phyloP scores from a whole-genome alignment of 2,797 vertebrate species.

The Acropternis orthonyx region DNA sequence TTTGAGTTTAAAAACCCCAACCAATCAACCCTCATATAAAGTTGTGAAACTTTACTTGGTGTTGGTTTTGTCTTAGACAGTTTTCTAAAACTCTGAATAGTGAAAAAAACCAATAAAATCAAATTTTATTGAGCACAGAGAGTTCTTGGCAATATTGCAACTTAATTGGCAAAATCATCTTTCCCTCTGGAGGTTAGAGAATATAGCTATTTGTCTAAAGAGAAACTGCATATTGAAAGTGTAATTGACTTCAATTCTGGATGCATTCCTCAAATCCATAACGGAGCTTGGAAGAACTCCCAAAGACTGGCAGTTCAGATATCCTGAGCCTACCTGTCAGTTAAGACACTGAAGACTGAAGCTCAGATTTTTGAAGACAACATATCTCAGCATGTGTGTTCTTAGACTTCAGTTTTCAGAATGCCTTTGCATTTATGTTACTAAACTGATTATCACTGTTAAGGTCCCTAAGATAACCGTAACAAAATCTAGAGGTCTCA shows the following conservation, averaged over 20 bases:
- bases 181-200: background rate
- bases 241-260: background rate
- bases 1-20: background rate
- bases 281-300: background rate
- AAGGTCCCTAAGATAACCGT: background rate
- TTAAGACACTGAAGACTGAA: background rate
- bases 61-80: background rate
- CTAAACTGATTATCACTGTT: background rate
- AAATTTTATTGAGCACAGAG: background rate
- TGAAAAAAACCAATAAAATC: background rate
- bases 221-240: background rate
- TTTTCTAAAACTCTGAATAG: background rate
- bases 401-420: background rate
- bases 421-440: background rate
- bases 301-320: background rate
- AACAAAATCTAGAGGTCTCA: background rate
- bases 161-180: background rate
- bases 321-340: background rate
- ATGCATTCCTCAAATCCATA: background rate
- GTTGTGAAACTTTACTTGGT: background rate
- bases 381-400: rapidly evolving
- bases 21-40: background rate
- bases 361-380: background rate
- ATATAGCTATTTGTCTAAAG: background rate
- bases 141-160: constrained; percentile 8